These are phyloP conservation scores for Ranitomeya variabilis DNA, from an alignment of 2,113 vertebrate genomes.

Conservation along the genomic window DNA sequence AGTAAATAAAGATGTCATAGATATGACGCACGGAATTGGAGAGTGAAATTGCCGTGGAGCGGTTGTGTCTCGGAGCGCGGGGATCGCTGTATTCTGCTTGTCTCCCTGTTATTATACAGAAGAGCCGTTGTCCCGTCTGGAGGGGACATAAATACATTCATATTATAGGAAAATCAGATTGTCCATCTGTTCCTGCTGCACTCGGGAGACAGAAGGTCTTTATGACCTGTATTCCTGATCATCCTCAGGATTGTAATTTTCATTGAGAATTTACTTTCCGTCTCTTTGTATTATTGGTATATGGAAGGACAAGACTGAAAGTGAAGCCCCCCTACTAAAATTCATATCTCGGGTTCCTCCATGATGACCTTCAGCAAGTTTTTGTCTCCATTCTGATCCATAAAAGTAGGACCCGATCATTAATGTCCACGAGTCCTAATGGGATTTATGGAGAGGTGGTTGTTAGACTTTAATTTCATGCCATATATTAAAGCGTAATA, in stretches of 20 bases:
- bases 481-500: no score
- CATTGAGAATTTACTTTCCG: background rate
- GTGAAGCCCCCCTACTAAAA: background rate
- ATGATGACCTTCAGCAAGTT: background rate
- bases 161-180: slow-evolving; percentile 1
- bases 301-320: background rate
- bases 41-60: slow-evolving; percentile 10
- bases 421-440: no score
- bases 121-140: background rate
- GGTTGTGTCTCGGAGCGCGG: background rate
- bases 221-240: background rate
- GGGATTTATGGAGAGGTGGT: no score
- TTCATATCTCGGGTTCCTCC: background rate
- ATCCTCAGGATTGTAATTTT: background rate
- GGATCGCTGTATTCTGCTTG: background rate
- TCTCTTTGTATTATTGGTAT: background rate
- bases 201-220: background rate
- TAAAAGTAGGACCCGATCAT: no score
- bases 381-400: no score
- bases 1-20: slow-evolving; percentile 37
- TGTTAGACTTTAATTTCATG: no score
- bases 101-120: background rate
- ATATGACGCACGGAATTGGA: slow-evolving; percentile 30
- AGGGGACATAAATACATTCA: background rate
- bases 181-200: background rate